Conservation (phyloP, 2,797 vertebrate species). For the Sebastolobus alascanus region DNA sequence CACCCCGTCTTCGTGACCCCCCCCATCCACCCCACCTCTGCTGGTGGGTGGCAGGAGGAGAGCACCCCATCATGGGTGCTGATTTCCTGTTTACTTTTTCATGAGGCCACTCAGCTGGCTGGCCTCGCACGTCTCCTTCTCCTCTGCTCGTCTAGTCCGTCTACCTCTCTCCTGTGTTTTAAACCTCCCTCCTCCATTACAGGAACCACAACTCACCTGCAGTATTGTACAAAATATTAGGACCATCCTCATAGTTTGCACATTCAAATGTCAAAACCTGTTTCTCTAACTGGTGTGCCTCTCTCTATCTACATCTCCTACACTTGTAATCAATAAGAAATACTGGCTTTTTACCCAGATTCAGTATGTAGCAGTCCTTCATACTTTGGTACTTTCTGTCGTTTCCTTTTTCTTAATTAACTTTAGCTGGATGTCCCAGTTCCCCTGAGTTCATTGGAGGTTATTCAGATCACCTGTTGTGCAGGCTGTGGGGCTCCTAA, state of each 20-base stretch:
- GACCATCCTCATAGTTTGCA: not conserved
- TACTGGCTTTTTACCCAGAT: not conserved
- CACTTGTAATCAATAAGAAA: no score
- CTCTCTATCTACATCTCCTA: no score
- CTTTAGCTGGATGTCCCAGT: not conserved
- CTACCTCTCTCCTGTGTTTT: slow-evolving; percentile 17
- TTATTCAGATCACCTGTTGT: not conserved
- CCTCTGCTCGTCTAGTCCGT: slow-evolving; percentile 7
- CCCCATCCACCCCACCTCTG: slow-evolving; percentile 5
- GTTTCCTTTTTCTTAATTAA: not conserved
- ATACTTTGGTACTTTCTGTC: not conserved
- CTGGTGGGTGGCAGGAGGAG: slow-evolving; percentile 57
- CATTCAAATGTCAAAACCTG: not conserved
- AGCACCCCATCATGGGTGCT: slow-evolving; percentile 66
- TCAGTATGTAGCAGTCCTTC: not conserved
- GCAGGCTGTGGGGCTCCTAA: not conserved
- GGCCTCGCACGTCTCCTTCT: slow-evolving; percentile 28
- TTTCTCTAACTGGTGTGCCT: no score
- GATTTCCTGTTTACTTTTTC: slow-evolving; percentile 82
- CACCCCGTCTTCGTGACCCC: slow-evolving; percentile 11
- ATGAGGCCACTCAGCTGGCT: slow-evolving; percentile 71
- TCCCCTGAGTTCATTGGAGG: not conserved
- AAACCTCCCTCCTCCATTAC: not conserved
- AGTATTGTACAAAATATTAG: not conserved
- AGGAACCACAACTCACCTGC: not conserved